Evolutionary conservation across 2,113 vertebrate genomes (phyloP).

Genomic region (Bungarus multicinctus): DNA sequence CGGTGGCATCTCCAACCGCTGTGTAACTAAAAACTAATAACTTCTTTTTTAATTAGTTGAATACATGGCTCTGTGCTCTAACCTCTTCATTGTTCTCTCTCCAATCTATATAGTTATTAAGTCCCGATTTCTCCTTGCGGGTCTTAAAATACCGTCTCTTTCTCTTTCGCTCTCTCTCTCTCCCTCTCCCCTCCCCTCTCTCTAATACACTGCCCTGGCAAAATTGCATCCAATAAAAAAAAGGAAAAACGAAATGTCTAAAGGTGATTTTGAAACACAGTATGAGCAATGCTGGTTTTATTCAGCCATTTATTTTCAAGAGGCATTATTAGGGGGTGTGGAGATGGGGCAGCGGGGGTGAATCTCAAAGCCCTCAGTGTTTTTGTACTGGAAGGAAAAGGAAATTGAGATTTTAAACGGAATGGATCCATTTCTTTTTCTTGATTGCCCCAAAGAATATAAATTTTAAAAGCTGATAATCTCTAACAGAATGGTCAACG

Average conservation of each 20-base stretch:
- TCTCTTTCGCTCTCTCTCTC: background rate
- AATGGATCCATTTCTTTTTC: background rate
- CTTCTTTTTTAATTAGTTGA: constrained; percentile 70
- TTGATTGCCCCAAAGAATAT: constrained; percentile 53
- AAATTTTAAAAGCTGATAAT: constrained; percentile 47
- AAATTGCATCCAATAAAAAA: constrained; percentile 53
- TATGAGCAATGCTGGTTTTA: constrained; percentile 51
- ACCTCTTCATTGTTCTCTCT: constrained; percentile 54
- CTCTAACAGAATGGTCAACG: background rate
- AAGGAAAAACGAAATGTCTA: constrained; percentile 30
- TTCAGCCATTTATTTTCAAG: constrained; percentile 54
- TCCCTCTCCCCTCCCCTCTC: constrained; percentile 16
- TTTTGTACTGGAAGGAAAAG: background rate
- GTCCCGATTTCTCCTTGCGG: constrained; percentile 55
- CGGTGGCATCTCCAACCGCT: constrained; percentile 56
- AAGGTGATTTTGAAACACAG: constrained; percentile 59
- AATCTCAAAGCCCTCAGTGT: constrained; percentile 2
- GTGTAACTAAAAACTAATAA: constrained; percentile 66
- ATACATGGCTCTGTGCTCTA: constrained; percentile 60
- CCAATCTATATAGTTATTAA: constrained; percentile 62
- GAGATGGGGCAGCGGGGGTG: background rate
- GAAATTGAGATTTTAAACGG: constrained; percentile 28
- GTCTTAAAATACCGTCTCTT: constrained; percentile 52
- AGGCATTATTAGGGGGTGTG: constrained; percentile 40
- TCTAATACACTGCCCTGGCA: constrained; percentile 43